phyloP scores from a whole-genome alignment of 2,888 invertebrate species.

The Cartodere bifasciata region DNA sequence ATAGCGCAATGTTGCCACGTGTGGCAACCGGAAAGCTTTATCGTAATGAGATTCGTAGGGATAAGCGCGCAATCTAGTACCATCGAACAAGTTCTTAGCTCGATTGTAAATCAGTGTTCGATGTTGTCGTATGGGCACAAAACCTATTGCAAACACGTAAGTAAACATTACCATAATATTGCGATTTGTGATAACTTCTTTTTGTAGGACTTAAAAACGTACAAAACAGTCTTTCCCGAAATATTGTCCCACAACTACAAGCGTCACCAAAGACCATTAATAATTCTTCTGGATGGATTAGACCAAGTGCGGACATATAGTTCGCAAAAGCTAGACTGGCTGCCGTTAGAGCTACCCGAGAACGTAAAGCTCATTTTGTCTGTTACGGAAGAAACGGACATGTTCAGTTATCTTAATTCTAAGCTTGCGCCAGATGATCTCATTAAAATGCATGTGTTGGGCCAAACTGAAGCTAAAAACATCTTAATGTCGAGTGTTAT shows the following conservation, averaged over 20 bases:
- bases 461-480: slow-evolving; percentile 39
- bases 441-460: slow-evolving; percentile 39
- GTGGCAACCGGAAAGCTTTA: slow-evolving; percentile 48
- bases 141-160: slow-evolving; percentile 48
- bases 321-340: slow-evolving; percentile 56
- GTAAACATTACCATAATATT: slow-evolving; percentile 18
- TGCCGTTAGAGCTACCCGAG: slow-evolving; percentile 58
- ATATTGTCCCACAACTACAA: no score
- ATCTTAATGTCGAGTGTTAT: slow-evolving; percentile 42
- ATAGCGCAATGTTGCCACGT: slow-evolving; percentile 52
- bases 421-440: slow-evolving; percentile 27
- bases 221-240: slow-evolving; percentile 47
- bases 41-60: slow-evolving; percentile 47
- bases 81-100: slow-evolving; percentile 57
- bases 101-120: slow-evolving; percentile 62
- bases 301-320: slow-evolving; percentile 48
- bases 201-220: slow-evolving; percentile 56
- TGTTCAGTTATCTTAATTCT: slow-evolving; percentile 31
- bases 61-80: slow-evolving; percentile 54
- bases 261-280: slow-evolving; percentile 46
- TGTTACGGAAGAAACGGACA: slow-evolving; percentile 44
- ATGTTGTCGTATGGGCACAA: slow-evolving; percentile 55
- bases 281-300: slow-evolving; percentile 67
- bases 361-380: slow-evolving; percentile 68
- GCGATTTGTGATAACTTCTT: neutral